Conservation (phyloP, 2,113 vertebrate genomes). For the Catharus fuscescens region DNA sequence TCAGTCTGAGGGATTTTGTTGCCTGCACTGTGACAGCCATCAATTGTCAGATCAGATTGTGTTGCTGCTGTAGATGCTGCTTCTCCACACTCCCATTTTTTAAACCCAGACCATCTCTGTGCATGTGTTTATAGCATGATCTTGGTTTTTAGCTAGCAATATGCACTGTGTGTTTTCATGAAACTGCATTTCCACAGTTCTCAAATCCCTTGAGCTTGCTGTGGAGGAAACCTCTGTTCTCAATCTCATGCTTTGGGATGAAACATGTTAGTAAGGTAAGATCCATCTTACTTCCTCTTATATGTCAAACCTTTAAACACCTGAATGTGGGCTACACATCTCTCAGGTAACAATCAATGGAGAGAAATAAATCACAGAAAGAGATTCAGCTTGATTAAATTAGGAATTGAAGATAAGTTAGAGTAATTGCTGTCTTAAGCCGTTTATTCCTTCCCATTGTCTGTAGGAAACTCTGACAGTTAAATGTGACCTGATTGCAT, state of each 20-base stretch:
- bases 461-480: not conserved
- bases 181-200: not conserved
- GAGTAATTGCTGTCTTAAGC: constrained; percentile 22
- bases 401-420: not conserved
- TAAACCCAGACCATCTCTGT: not conserved
- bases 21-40: not conserved
- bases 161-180: not conserved
- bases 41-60: not conserved
- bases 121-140: not conserved
- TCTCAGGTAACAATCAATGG: not conserved
- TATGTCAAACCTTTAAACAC: not conserved
- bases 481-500: not conserved
- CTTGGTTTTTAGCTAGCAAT: not conserved
- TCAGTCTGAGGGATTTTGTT: not conserved
- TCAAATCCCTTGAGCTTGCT: not conserved
- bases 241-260: not conserved
- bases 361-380: not conserved
- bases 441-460: constrained; percentile 33
- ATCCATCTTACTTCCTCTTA: not conserved
- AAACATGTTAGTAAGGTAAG: not conserved
- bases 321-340: not conserved
- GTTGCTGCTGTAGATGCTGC: not conserved
- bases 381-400: constrained; percentile 18
- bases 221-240: not conserved
- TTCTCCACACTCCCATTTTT: not conserved